A percentile compares a stretch with the other conserved stretches of the same genome.
Evolutionary conservation across 2,888 invertebrate genomes (phyloP).

Genomic region (Psylliodes chrysocephalus): DNA sequence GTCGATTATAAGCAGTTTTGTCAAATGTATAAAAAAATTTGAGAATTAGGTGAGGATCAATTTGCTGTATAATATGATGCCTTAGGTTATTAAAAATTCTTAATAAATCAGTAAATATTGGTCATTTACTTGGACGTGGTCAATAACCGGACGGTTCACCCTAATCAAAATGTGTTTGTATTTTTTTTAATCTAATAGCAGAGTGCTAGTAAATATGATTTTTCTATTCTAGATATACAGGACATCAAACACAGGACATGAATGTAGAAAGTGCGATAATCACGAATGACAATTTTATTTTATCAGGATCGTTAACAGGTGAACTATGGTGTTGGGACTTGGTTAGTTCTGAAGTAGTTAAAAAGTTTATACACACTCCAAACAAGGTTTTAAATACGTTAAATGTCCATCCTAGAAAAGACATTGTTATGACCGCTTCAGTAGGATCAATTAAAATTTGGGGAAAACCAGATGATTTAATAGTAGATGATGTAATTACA

Average conservation of each 20-base stretch:
- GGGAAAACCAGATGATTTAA: slow-evolving; percentile 61
- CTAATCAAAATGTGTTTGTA: no score
- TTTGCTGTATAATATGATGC: no score
- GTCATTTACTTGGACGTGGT: no score
- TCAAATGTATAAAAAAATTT: no score
- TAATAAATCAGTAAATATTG: no score
- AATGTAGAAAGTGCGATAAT: slow-evolving; percentile 89
- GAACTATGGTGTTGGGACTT: slow-evolving; percentile 91
- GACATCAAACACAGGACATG: slow-evolving; percentile 85
- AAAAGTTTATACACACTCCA: slow-evolving; percentile 67
- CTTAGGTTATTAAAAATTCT: no score
- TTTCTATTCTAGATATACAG: slow-evolving; percentile 77
- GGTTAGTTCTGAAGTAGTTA: slow-evolving; percentile 74
- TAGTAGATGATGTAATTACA: background rate
- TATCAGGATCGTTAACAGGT: slow-evolving; percentile 92
- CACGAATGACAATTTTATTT: slow-evolving; percentile 83
- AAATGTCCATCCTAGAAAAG: slow-evolving; percentile 82
- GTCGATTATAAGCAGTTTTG: no score
- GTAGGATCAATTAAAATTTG: slow-evolving; percentile 79
- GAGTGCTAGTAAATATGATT: no score
- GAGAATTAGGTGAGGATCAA: no score
- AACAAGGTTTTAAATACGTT: slow-evolving; percentile 80
- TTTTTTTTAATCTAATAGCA: no score
- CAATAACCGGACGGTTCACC: no score
- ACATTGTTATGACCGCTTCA: slow-evolving; percentile 77